Conservation (phyloP, 1,140 invertebrate genomes). For the Heterodera schachtii region DNA sequence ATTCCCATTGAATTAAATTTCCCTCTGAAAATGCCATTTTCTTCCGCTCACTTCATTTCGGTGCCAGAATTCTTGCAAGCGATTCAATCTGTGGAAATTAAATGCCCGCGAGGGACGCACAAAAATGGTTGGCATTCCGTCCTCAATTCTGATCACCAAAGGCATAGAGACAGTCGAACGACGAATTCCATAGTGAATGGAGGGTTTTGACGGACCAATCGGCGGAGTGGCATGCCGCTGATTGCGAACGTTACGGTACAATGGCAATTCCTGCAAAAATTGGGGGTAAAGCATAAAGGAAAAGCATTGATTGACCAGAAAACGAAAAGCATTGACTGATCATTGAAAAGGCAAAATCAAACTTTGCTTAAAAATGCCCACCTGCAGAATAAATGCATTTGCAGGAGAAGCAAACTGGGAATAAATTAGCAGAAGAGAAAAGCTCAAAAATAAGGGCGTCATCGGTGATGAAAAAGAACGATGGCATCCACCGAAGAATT, state of each 20-base stretch:
- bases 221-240: background rate
- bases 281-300: background rate
- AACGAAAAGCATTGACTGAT: background rate
- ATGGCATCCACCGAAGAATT: too few relatives aligned
- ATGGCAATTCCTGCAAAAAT: background rate
- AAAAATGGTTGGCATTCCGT: background rate
- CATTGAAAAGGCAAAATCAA: background rate
- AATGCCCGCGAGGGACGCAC: constrained; percentile 16
- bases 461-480: too few relatives aligned
- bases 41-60: constrained; percentile 10
- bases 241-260: background rate
- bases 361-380: background rate
- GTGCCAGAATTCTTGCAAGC: constrained; percentile 14
- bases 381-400: background rate
- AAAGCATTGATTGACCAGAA: background rate
- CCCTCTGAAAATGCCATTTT: background rate
- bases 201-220: background rate
- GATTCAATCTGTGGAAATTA: constrained; percentile 21
- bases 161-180: background rate
- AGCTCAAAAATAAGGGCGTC: background rate
- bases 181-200: background rate
- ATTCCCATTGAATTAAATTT: background rate
- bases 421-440: background rate
- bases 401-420: background rate
- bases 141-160: background rate